Evolutionary conservation across 1,140 invertebrate genomes (phyloP).

Genomic region (Ganaspis sp.): DNA sequence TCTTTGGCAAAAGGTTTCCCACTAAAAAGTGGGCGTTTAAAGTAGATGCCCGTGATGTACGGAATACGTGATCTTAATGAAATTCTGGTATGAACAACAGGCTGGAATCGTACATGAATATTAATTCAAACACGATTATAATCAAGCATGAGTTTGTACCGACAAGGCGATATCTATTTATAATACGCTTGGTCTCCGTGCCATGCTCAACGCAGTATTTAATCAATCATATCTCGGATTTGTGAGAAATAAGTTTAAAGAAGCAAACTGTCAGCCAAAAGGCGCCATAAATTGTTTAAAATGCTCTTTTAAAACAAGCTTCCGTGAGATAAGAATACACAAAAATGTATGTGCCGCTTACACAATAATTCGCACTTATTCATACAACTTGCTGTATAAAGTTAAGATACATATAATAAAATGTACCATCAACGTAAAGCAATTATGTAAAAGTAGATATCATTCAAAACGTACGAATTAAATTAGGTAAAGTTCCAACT

Average conservation of each 20-base stretch:
- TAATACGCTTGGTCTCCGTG: slow-evolving; percentile 28
- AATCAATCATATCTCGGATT: slow-evolving; percentile 25
- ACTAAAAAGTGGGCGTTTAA: slow-evolving; percentile 30
- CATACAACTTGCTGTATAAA: not conserved
- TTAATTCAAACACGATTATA: slow-evolving; percentile 31
- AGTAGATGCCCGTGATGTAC: slow-evolving; percentile 26
- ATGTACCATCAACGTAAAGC: too few species aligned
- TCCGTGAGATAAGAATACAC: slow-evolving; percentile 4
- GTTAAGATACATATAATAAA: too few species aligned
- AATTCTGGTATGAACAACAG: slow-evolving; percentile 31
- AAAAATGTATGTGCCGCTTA: not conserved
- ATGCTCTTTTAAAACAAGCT: slow-evolving; percentile 23
- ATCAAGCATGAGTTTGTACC: slow-evolving; percentile 25
- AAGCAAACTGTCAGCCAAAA: slow-evolving; percentile 20
- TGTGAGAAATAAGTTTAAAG: slow-evolving; percentile 29
- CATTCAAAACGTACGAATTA: too few species aligned
- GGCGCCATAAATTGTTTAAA: slow-evolving; percentile 25
- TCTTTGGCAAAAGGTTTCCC: slow-evolving; percentile 16
- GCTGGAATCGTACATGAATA: slow-evolving; percentile 25
- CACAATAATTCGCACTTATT: not conserved
- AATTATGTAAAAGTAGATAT: too few species aligned
- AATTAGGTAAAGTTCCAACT: too few species aligned
- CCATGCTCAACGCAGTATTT: slow-evolving; percentile 26
- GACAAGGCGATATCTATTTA: slow-evolving; percentile 28
- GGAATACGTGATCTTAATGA: slow-evolving; percentile 24